These are phyloP conservation scores for Meiosimyza platycephala DNA, from an alignment of 2,888 invertebrate genomes.

Conservation along the genomic window DNA sequence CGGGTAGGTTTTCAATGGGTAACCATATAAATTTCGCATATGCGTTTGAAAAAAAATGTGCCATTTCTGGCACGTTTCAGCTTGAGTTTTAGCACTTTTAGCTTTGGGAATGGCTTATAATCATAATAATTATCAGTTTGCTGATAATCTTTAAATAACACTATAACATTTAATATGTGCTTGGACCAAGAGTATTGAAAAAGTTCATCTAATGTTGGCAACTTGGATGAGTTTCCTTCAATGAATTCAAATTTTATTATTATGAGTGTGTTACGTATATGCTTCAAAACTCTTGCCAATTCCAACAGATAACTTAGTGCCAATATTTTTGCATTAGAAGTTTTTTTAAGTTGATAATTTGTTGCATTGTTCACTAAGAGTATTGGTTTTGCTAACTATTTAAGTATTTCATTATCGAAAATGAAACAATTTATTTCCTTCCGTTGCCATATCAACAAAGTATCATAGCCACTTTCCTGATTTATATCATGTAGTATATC, in stretches of 20 bases:
- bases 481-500: no score
- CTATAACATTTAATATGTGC: slow-evolving; percentile 31
- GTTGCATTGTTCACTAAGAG: background rate
- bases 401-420: background rate
- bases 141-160: slow-evolving; percentile 18
- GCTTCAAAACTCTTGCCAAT: background rate
- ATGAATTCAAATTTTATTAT: background rate
- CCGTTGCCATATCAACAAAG: background rate
- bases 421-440: background rate
- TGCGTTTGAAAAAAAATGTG: slow-evolving; percentile 24
- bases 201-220: no score
- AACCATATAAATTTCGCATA: slow-evolving; percentile 19
- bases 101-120: slow-evolving; percentile 21
- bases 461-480: background rate
- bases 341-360: background rate
- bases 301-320: background rate
- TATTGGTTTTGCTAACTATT: background rate
- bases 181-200: no score
- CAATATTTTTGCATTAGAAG: background rate
- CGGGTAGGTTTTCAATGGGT: slow-evolving; percentile 16
- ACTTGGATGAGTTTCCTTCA: no score
- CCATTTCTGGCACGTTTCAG: background rate
- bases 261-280: background rate
- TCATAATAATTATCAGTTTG: background rate
- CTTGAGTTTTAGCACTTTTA: background rate